phyloP scores from a whole-genome alignment of 2,797 vertebrate genomes.

The Xerus rutilus region DNA sequence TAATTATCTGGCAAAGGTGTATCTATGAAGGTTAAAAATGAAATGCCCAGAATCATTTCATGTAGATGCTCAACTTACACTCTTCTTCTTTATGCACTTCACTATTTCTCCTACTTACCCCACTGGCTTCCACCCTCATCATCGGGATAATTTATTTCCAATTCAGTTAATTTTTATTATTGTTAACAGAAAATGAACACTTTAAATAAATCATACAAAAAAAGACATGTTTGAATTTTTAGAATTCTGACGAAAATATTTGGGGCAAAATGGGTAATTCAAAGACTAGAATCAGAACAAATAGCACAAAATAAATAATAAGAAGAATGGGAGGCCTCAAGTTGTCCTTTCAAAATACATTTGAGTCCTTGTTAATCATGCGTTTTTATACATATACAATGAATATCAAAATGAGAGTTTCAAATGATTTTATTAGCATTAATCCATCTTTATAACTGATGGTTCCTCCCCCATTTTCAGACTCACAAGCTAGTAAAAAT shows the following conservation, averaged over 20 bases:
- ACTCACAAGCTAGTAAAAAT: constrained; percentile 59
- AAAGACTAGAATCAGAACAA: constrained; percentile 54
- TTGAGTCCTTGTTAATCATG: neutral
- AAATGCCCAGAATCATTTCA: neutral
- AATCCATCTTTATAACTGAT: constrained; percentile 37
- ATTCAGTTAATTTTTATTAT: neutral
- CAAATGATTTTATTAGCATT: constrained; percentile 51
- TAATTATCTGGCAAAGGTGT: neutral
- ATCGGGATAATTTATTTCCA: neutral
- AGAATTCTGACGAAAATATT: constrained; percentile 50
- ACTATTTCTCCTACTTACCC: neutral
- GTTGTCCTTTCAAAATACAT: constrained; percentile 25
- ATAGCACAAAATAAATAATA: constrained; percentile 14
- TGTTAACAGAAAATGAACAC: constrained; percentile 4
- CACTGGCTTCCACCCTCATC: neutral
- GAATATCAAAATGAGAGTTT: constrained; percentile 14
- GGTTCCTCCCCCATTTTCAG: neutral
- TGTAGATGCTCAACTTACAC: neutral
- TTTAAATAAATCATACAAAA: constrained; percentile 38
- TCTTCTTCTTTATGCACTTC: neutral
- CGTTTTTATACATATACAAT: neutral
- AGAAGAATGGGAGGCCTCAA: neutral
- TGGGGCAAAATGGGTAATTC: neutral
- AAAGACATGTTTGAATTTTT: constrained; percentile 24
- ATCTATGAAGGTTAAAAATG: neutral